Base-by-base conservation (phyloP, 1,140 invertebrate genomes). In the Drosophila takahashii region DNA sequence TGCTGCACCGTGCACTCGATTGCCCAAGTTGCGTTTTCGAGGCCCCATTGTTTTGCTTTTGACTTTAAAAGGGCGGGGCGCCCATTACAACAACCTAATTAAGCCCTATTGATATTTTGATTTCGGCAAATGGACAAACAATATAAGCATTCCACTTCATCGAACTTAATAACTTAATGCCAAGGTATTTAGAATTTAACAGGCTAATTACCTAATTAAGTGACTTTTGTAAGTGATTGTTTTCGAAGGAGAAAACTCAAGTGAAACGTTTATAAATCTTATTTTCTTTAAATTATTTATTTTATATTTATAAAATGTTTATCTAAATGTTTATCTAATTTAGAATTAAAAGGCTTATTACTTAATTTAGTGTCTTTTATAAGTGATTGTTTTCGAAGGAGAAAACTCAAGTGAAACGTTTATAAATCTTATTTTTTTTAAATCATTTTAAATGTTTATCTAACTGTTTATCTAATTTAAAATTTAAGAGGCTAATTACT, bases 61-160 rank as follows among this genome's bases (percentile, higher is more conserved):
- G 42, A 22, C 48, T 29, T 18, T 29, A 13, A 34, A 3, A 29
- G 29, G 3, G 16, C 3, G 10, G 26, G 10, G 1, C 8, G 1
- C 10, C 4, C 15, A 5, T 22, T 4, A 16, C 62, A 22, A 8
- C 15, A 2, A 4, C 0, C 22, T 69, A 69, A 69, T 70, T 70
- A 70, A 70, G 56, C 66, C 67, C n/a, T 47, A 57, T 71, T 71
- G 50, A 71, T 71, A 70, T 70, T 71, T 71, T 57, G 67, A 71
- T 57, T 70, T 70, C 51, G 15, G 36, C 27, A 71, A 69, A 71
- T 48, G 36, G 51, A 48, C 52, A 71, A 47, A 41, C 47, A 70
- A 70, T 22, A 13, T 7, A 7, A 32, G 51, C 66, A 26, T 57
- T 70, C 34, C 48, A 57, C 52, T 70, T 48, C 34, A 71, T 70